Base-by-base conservation (phyloP, 1,140 invertebrate species). In the Holotrichia oblita region DNA sequence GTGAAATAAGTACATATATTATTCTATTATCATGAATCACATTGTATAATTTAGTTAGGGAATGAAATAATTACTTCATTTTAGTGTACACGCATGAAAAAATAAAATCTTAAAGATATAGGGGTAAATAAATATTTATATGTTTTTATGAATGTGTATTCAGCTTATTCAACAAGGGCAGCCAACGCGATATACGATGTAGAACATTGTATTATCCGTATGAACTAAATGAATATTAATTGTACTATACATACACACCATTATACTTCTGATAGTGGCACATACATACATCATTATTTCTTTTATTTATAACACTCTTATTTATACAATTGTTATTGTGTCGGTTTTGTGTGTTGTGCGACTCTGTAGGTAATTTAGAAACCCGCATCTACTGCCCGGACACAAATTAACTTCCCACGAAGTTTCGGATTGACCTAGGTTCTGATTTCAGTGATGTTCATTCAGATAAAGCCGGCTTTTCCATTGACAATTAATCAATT, bases 361-460 rank as follows among this genome's bases (percentile, higher is more conserved):
- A 69, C 22, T 55, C 48, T n/a, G 17, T 61, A 22, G 7, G 59
- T 61, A 61, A 61, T 27, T 69, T 69, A 27, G 20, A 9, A 10
- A 22, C 61, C 61, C 61, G 61, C 61, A 69, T 69, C 61, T 69
- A 6, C 61, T 69, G 7, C 22, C 24, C 27, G 61, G 14, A 0
- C 48, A 55, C 48, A 69, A 69, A 69, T 69, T 34, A 34, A 69
- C 61, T 69, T 69, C 61, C 61, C 61, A 69, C 61, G 61, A 20
- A 17, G 61, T 69, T 69, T 69, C 61, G 20, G 61, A 69, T 69
- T 69, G 61, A 69, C 61, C 61, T 69, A 69, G 61, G 61, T 69
- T 69, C 61, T 69, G 61, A 69, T 69, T 69, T 69, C 61, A 3
- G 20, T 14, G 22, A 27, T 27, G 22, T 22, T 17, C 61, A 69